Percentiles rank a stretch among this genome's conserved stretches.
Conservation (phyloP, 2,888 invertebrate species). For the Octonoba sinensis region DNA sequence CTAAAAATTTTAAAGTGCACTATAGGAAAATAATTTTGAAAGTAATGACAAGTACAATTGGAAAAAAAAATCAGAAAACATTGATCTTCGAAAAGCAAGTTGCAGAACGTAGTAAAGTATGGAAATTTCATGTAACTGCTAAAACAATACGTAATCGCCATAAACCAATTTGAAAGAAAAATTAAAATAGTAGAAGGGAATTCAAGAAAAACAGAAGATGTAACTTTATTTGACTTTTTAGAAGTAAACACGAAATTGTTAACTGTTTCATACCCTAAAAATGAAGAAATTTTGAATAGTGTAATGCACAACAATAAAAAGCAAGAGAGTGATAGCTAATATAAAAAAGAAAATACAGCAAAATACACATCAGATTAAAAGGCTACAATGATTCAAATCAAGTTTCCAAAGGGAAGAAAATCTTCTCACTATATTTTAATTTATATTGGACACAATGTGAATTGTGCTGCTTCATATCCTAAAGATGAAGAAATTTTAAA, state of each 20-base stretch:
- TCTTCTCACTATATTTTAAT: no score
- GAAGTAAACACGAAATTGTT: slow-evolving; percentile 1
- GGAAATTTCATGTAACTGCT: slow-evolving; percentile 2
- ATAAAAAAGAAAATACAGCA: neutral
- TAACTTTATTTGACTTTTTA: neutral
- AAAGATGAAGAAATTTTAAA: slow-evolving; percentile 2
- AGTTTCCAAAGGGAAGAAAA: no score
- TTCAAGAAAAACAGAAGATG: slow-evolving; percentile 6
- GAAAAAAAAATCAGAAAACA: neutral
- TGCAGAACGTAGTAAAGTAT: neutral
- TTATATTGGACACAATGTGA: no score
- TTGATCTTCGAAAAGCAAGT: neutral
- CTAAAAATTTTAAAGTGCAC: neutral
- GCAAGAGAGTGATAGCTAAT: neutral
- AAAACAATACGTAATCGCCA: neutral
- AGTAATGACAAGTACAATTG: neutral
- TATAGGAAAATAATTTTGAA: neutral
- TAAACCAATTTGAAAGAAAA: neutral
- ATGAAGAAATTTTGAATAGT: slow-evolving; percentile 4
- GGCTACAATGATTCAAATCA: neutral
- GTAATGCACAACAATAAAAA: neutral
- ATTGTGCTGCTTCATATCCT: slow-evolving; percentile 10
- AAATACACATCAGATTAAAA: neutral
- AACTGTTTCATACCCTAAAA: slow-evolving; percentile 2
- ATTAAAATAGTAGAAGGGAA: neutral